Evolutionary conservation across 2,113 vertebrate genomes (phyloP).

Genomic region (Heloderma charlesbogerti): DNA sequence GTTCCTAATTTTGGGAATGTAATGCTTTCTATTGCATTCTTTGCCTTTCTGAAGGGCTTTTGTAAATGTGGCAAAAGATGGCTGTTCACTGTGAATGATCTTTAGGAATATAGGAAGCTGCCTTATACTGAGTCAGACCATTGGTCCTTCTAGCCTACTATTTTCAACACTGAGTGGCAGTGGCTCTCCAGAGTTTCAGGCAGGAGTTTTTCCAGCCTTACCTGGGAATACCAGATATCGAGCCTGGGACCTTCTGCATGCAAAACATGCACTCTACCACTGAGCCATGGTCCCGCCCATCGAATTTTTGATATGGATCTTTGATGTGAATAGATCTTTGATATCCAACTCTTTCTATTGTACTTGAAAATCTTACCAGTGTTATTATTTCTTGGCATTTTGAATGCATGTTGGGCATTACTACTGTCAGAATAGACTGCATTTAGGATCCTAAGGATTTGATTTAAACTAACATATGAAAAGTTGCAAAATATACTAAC

Average conservation of each 20-base stretch:
- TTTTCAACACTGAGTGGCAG: too few relatives aligned
- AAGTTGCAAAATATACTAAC: background rate
- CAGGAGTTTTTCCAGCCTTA: too few relatives aligned
- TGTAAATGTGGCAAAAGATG: background rate
- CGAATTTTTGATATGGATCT: too few relatives aligned
- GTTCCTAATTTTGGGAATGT: background rate
- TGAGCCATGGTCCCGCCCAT: too few relatives aligned
- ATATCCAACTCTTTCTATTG: background rate
- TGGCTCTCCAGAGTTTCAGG: too few relatives aligned
- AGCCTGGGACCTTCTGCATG: too few relatives aligned
- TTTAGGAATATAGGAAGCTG: too few relatives aligned
- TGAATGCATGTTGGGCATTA: background rate
- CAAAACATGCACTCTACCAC: too few relatives aligned
- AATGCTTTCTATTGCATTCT: background rate
- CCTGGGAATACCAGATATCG: too few relatives aligned
- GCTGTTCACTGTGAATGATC: background rate
- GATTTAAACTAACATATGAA: background rate
- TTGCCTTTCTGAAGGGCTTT: background rate
- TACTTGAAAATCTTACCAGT: background rate
- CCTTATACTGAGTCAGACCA: too few relatives aligned
- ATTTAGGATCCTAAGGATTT: background rate
- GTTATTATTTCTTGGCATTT: background rate
- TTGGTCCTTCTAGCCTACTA: too few relatives aligned
- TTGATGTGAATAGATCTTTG: background rate
- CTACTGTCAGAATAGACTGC: background rate